These are phyloP conservation scores for Glyphotaelius pellucidus DNA, from an alignment of 2,888 invertebrate genomes.

Conservation along the genomic window DNA sequence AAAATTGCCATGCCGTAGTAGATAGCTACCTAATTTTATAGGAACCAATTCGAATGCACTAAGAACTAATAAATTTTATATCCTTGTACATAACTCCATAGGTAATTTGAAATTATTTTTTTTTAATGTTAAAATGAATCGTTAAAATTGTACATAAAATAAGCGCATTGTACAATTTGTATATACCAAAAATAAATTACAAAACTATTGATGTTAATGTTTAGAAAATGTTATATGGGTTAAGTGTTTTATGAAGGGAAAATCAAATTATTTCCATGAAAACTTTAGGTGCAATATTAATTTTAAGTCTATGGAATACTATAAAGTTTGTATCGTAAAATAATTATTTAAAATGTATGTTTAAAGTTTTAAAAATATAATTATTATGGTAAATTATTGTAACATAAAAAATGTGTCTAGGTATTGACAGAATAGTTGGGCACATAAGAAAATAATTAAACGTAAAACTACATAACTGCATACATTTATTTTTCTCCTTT, in stretches of 20 bases:
- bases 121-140: background rate
- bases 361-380: background rate
- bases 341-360: background rate
- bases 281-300: slow-evolving; percentile 46
- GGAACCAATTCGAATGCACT: background rate
- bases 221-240: background rate
- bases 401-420: background rate
- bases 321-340: slow-evolving; percentile 8
- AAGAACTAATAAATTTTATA: background rate
- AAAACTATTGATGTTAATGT: slow-evolving; percentile 7
- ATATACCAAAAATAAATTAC: background rate
- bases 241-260: background rate
- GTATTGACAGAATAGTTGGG: background rate
- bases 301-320: slow-evolving; percentile 17
- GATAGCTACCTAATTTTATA: background rate
- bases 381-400: background rate
- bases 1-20: background rate
- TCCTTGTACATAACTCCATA: background rate
- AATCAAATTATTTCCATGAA: background rate
- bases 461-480: background rate
- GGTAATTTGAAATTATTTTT: background rate
- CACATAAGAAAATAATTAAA: background rate
- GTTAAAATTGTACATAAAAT: background rate
- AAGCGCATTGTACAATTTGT: background rate
- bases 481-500: background rate